Base-by-base conservation (phyloP, 2,113 vertebrate species). In the Lepus americanus region DNA sequence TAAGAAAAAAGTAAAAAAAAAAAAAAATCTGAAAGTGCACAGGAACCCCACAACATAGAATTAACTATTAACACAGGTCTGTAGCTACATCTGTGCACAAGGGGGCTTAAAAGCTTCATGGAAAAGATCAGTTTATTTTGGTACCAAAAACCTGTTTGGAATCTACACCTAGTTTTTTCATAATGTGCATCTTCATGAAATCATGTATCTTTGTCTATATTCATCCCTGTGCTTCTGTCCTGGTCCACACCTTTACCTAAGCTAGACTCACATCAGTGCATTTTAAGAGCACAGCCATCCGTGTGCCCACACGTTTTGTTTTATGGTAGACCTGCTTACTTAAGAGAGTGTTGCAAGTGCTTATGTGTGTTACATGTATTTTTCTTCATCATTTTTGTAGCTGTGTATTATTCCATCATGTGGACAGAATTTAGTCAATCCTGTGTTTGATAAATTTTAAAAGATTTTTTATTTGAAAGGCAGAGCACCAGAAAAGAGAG, bases 341-440 rank as follows among this genome's bases (percentile, higher is more conserved):
- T 80, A 64, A 19, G 0, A n/a, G 19, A 36, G 31, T 53, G 49
- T 49, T 87, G 2, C 59, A 69, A 74, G 80, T 10, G 8, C 9
- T 36, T 51, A 77, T 94, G 25, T 2, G 3, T 81, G 19, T 84
- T 82, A 55, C 9, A 31, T 72, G 55, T 49, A 25, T 20, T 49
- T 53, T 67, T 33, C 6, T 70, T 92, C 39, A 51, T 78, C 1
- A 88, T 82, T 94, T 96, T 87, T 81, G 44, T 59, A 88, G 31
- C 27, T 84, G 20, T 78, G 11, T 78, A 36, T 44, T 59, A 70
- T 44, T 74, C 23, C 79, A 3, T 59, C 53, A 3, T 55, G 69
- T 49, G 29, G 49, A 23, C 13, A 53, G 74, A 66, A 39, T 51
- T 79, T 84, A 11, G 20, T 77, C 85, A 80, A 59, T 59, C 55